These are phyloP conservation scores for Sarcoramphus papa DNA, from an alignment of 2,797 vertebrate species.

Conservation along the genomic window DNA sequence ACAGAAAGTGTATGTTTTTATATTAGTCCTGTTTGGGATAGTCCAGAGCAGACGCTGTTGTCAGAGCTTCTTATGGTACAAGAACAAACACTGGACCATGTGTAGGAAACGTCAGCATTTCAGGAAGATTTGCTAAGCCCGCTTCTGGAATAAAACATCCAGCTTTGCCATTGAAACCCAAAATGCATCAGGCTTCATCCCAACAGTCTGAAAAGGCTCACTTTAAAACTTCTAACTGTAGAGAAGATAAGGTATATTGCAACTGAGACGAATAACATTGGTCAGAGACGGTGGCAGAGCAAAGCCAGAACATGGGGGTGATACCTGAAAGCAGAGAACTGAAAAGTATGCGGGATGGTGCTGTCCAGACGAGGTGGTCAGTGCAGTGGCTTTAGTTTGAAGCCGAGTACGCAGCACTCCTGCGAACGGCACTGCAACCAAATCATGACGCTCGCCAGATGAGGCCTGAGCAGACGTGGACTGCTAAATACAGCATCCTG, in stretches of 20 bases:
- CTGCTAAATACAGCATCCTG: background rate
- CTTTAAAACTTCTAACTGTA: background rate
- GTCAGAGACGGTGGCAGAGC: background rate
- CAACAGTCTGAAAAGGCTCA: background rate
- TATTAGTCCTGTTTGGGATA: background rate
- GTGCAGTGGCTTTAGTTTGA: background rate
- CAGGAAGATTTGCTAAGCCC: background rate
- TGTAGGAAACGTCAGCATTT: background rate
- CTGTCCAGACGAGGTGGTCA: background rate
- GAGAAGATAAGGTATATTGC: background rate
- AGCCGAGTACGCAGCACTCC: background rate
- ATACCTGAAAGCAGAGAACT: background rate
- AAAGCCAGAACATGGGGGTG: background rate
- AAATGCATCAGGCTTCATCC: background rate
- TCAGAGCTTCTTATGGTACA: background rate
- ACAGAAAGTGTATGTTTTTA: background rate
- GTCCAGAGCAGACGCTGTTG: background rate
- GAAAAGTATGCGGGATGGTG: fast-evolving
- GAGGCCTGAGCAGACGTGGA: background rate
- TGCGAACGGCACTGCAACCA: fast-evolving
- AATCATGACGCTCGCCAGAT: fast-evolving
- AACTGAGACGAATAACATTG: background rate
- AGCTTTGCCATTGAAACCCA: background rate
- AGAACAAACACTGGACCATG: background rate
- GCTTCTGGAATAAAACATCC: background rate